Evolutionary conservation across 2,888 invertebrate species (phyloP), one percentile per base, ranked within the genome.

Genomic region (Piscicola geometra): DNA sequence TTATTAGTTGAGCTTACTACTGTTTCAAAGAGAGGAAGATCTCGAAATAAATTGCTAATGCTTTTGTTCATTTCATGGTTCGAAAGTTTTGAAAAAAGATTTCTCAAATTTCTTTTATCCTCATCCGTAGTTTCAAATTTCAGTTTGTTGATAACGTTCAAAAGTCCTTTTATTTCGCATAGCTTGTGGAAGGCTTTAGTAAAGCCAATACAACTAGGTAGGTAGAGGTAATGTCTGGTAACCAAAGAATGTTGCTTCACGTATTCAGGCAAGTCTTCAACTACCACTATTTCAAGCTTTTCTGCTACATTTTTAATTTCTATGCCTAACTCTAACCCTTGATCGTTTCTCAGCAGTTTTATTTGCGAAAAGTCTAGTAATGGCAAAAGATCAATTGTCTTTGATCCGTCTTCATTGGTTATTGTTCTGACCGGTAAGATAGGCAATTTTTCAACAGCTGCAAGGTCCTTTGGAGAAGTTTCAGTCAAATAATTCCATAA

Each of bases 1-100:
- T 71, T 72, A 21, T 50, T 71, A 9, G 12, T 28, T 5, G 52
- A 52, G n/a, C 60, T 56, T n/a, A 71, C 69, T 35, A 79, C 73
- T 18, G 79, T 79, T 66, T 80, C 80, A 71, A 80, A 80, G 35
- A 80, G 70, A 3, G 80, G 79, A n/a, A 80, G 77, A 30, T 75
- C 36, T 35, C 36, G 52, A 25, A 80, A 75, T 21, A 80, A 33
- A 1, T 52, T 35, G 15, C n/a, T 47, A 66, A 75, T 73, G 1
- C 77, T 76, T 12, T 50, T 32, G n/a, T 64, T 60, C 75, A 79
- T 35, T 74, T 80, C 79, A 35, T 77, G 75, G 3, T 60, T 36
- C 0, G 78, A 79, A 56, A 79, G 71, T 50, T 78, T 78, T 30
- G 78, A 64, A 70, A 80, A 79, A 18, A 79, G 71, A 47, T 74